phyloP scores from a whole-genome alignment of 2,113 vertebrate species.

The Trachemys scripta region DNA sequence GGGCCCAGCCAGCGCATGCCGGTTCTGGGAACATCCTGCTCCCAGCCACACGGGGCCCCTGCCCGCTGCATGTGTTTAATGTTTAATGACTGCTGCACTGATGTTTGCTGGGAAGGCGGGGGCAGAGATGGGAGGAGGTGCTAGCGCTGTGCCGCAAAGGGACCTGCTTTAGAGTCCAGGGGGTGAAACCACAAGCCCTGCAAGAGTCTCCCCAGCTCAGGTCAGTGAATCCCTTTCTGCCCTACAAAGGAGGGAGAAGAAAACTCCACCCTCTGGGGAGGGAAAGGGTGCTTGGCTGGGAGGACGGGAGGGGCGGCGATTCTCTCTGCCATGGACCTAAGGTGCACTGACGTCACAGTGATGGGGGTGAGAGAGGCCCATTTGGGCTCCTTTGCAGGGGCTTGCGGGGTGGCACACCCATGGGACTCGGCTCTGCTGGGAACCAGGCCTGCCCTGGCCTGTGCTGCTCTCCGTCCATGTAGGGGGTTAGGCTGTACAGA shows the following conservation, averaged over 20 bases:
- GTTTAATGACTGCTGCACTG: neutral
- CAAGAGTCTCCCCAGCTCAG: neutral
- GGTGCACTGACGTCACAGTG: neutral
- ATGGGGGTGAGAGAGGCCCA: neutral
- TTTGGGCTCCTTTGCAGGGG: too few species aligned
- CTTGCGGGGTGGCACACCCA: too few species aligned
- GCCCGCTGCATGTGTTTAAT: conserved; percentile 46
- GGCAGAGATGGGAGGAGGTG: neutral
- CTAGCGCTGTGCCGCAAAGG: neutral
- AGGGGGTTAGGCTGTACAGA: neutral
- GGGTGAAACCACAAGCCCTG: neutral
- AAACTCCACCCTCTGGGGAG: too few species aligned
- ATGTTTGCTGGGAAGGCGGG: neutral
- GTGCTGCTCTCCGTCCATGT: neutral
- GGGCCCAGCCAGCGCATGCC: neutral
- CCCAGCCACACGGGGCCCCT: neutral
- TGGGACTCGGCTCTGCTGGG: neutral
- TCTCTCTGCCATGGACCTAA: neutral
- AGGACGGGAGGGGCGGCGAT: neutral
- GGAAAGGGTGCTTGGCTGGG: neutral
- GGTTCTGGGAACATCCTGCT: neutral
- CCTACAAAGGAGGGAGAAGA: too few species aligned
- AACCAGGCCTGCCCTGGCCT: neutral
- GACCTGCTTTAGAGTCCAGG: neutral
- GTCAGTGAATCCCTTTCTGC: neutral